Base-by-base conservation (phyloP, 1,140 invertebrate species). In the Leucophenga varia region DNA sequence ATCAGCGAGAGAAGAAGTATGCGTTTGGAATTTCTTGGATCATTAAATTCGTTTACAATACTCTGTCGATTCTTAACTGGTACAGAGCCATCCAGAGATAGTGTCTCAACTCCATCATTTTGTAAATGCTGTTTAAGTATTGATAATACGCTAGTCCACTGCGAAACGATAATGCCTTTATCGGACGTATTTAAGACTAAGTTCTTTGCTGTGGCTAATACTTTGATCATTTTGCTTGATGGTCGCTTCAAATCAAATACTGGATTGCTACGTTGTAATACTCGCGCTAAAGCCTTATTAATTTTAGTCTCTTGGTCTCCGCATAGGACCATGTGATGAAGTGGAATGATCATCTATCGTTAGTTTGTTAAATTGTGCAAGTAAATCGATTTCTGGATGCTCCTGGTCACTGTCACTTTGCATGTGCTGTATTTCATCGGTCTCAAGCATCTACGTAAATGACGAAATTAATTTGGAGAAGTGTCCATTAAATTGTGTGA, bases 141-240 rank as follows among this genome's bases (percentile, higher is more conserved):
- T 1, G 83, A 69, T 5, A 95, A 71, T 59, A 91, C 82, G 1
- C 81, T 82, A 0, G 89, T 86, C 91, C 91, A 95, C 65, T 95
- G 91, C 0, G 91, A 94, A 2, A 95, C 90, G 6, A 95, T 79
- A 2, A 95, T 85, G n/a, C 82, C 79, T 65, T 90, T 91, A 46
- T 91, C 87, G n/a, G 76, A 72, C 56, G 61, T 57, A 16, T 55
- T 19, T 14, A 87, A 59, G n/a, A 88, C 75, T 13, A 76, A 79
- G 35, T 81, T 69, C 34, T 81, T 59, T 0, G 89, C 57, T 25
- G 80, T 79, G 5, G 84, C 71, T 32, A 89, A 65, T 4, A 88
- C 77, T 3, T 79, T 77, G 8, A 75, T 61, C 28, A 90, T 82
- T 82, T 90, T 90, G 5, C 84, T 84, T 57, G 85, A 88, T 9